phyloP scores from a whole-genome alignment of 2,113 vertebrate genomes.

The Sarotherodon lohbergeri region DNA sequence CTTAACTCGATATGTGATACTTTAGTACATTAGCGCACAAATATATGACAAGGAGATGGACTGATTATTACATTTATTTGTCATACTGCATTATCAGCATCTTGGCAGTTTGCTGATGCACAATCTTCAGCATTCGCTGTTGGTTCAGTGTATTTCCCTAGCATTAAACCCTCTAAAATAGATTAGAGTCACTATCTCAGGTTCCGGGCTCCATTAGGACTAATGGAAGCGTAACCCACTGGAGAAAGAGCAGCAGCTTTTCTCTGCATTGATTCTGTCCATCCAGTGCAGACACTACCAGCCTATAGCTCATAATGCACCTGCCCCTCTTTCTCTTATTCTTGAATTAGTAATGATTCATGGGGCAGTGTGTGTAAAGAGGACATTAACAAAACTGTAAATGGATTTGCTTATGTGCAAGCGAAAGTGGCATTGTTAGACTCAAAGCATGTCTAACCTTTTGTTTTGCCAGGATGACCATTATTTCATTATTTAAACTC shows the following conservation, averaged over 20 bases:
- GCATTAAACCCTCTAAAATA: constrained; percentile 55
- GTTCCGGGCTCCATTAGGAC: constrained; percentile 64
- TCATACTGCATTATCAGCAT: neutral
- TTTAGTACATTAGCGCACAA: neutral
- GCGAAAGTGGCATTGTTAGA: neutral
- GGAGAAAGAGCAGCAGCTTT: constrained; percentile 47
- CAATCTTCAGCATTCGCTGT: neutral
- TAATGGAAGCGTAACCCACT: constrained; percentile 60
- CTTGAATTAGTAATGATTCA: neutral
- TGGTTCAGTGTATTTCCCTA: neutral
- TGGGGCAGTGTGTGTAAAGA: neutral
- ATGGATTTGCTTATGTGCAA: neutral
- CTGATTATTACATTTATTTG: neutral
- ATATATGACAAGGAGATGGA: neutral
- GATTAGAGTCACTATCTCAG: constrained; percentile 54
- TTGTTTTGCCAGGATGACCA: neutral
- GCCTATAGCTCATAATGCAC: constrained; percentile 10
- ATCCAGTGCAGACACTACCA: constrained; percentile 11
- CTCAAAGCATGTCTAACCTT: neutral
- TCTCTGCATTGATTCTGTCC: constrained; percentile 56
- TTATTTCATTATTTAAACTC: neutral
- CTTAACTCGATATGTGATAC: neutral
- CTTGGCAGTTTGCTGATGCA: neutral
- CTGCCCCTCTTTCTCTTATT: neutral
- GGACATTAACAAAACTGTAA: neutral